Base-by-base conservation (phyloP, 2,888 invertebrate species). In the Thera britannica region DNA sequence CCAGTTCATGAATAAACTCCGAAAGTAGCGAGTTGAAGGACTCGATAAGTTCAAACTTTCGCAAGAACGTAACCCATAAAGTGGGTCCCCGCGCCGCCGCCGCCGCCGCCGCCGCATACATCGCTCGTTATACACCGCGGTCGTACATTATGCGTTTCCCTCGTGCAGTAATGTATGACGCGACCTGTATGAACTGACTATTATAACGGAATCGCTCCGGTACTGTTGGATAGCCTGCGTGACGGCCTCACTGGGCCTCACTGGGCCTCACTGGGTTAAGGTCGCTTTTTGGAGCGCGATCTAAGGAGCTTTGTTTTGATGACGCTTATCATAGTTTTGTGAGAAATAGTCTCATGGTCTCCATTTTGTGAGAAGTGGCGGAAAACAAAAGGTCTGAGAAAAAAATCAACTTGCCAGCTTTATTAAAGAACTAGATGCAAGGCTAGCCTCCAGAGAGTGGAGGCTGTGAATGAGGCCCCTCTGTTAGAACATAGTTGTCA, bases 201-300 rank as follows among this genome's bases (percentile, higher is more conserved):
- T 6, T 51, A 52, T 52, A 9, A 23, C 58, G 48, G 60, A 41
- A n/a, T 9, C 54, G 54, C 11, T 36, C 34, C 4, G 51, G 34
- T 34, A 36, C 54, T 54, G 54, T 36, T 55, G 3, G 8, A 55
- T 55, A 55, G 36, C 36, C 55, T 55, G 55, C 34, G 55, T 34
- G 8, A 36, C 36, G 23, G 55, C 3, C 34, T 11, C 2, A 35
- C 7, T 23, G 41, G 61, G 7, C 4, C n/a, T n/a, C n/a, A n/a
- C n/a, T 44, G 44, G 51, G 12, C 41, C 23, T 34, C 7, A 61
- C 64, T 58, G 54, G 72, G 70, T 68, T 65, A 70, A 72, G 72
- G 72, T 68, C 66, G 57, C 66, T 6, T 34, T 61, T 5, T 1
- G 9, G 12, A 7, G 34, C 2, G 52, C 8, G 52, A 7, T 7